A percentile compares a stretch with the other conserved stretches of the same genome.
Conservation (phyloP, 2,113 vertebrate species). For the Eurypyga helias region DNA sequence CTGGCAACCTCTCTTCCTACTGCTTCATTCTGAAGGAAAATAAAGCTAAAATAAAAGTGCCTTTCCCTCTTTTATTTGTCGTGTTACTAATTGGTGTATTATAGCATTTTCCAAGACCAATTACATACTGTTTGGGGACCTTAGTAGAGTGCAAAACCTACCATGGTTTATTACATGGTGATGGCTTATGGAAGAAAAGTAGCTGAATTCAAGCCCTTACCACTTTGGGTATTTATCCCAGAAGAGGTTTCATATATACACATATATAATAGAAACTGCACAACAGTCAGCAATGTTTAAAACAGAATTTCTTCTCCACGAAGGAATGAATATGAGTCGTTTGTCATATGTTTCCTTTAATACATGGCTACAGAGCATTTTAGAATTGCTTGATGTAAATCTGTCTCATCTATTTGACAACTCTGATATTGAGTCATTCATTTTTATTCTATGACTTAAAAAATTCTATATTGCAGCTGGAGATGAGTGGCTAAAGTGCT, state of each 20-base stretch:
- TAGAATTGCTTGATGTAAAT: slow-evolving; percentile 40
- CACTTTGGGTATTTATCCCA: slow-evolving; percentile 3
- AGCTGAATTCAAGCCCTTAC: not conserved
- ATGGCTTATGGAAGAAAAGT: slow-evolving; percentile 35
- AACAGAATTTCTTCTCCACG: slow-evolving; percentile 33
- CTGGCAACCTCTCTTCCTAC: not conserved
- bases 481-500: slow-evolving; percentile 16
- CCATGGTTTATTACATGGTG: slow-evolving; percentile 36
- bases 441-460: slow-evolving; percentile 52
- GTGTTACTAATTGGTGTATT: slow-evolving; percentile 74
- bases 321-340: slow-evolving; percentile 11
- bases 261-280: not conserved
- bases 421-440: slow-evolving; percentile 41
- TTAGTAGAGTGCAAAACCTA: slow-evolving; percentile 59
- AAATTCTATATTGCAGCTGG: slow-evolving; percentile 43
- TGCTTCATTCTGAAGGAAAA: slow-evolving; percentile 36
- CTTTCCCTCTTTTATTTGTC: slow-evolving; percentile 58
- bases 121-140: slow-evolving; percentile 59
- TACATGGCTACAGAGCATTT: slow-evolving; percentile 55
- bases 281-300: slow-evolving; percentile 51
- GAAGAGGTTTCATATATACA: not conserved
- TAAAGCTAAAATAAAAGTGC: slow-evolving; percentile 5
- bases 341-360: slow-evolving; percentile 49
- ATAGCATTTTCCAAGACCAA: slow-evolving; percentile 70
- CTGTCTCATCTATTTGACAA: slow-evolving; percentile 42